phyloP scores from a whole-genome alignment of 2,113 vertebrate genomes.

The Potamarius usumacintae region DNA sequence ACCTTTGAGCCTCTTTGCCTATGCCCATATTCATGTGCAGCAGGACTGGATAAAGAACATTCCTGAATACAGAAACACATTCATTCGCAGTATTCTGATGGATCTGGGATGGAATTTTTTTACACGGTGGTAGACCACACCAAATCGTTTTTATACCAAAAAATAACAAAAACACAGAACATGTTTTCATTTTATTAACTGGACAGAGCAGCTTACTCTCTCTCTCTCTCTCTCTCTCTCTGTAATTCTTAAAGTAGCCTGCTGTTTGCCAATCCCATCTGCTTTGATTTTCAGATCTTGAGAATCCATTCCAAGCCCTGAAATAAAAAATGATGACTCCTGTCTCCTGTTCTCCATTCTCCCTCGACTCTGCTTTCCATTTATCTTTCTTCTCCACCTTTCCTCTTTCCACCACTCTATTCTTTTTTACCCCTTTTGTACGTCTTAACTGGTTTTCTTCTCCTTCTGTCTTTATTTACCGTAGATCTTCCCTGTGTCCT shows the following conservation, averaged over 20 bases:
- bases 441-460: not conserved
- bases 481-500: not conserved
- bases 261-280: conserved; percentile 67
- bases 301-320: conserved; percentile 59
- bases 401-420: conserved; percentile 37
- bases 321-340: conserved; percentile 68
- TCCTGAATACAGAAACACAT: conserved; percentile 22
- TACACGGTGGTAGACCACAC: conserved; percentile 14
- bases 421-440: not conserved
- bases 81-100: conserved; percentile 36
- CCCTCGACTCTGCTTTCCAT: conserved; percentile 40
- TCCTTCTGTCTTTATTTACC: not conserved
- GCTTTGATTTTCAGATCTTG: conserved; percentile 68
- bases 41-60: conserved; percentile 9
- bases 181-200: conserved; percentile 4
- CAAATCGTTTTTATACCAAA: conserved; percentile 20
- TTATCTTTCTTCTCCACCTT: conserved; percentile 40
- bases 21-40: conserved; percentile 40
- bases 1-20: conserved; percentile 61
- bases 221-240: conserved; percentile 52
- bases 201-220: conserved; percentile 40
- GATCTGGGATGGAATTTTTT: conserved; percentile 3
- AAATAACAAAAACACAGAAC: not conserved
- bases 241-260: conserved; percentile 57
- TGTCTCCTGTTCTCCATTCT: conserved; percentile 63